These are phyloP conservation scores for Rhinogobio ventralis DNA, from an alignment of 2,797 vertebrate genomes.

Conservation along the genomic window DNA sequence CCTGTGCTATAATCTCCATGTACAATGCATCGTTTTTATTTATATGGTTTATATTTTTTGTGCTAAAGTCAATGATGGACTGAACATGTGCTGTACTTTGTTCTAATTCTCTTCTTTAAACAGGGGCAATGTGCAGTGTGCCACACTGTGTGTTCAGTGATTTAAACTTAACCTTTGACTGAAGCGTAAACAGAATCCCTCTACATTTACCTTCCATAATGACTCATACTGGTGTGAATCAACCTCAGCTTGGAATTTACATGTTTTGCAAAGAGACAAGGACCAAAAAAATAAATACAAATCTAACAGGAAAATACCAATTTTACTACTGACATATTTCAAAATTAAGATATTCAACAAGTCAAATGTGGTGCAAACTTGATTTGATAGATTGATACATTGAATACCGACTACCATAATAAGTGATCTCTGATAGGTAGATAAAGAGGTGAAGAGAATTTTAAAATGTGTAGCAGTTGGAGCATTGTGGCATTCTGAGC, in stretches of 20 bases:
- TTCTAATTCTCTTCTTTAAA: neutral
- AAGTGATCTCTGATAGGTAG: neutral
- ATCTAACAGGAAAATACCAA: neutral
- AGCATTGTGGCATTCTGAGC: neutral
- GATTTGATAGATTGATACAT: neutral
- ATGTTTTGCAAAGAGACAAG: neutral
- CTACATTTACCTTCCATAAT: neutral
- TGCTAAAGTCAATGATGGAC: neutral
- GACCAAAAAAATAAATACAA: neutral
- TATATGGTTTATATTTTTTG: no score
- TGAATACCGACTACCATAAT: neutral
- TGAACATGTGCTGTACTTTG: neutral
- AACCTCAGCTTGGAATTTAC: neutral
- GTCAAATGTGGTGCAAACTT: neutral
- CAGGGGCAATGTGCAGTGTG: neutral
- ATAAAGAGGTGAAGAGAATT: neutral
- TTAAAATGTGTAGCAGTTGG: neutral
- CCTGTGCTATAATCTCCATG: no score
- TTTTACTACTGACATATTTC: neutral
- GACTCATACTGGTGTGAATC: neutral
- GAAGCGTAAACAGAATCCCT: constrained; percentile 30
- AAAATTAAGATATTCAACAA: neutral
- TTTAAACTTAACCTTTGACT: constrained; percentile 35
- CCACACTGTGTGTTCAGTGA: neutral
- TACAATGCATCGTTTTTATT: no score